phyloP scores from a whole-genome alignment of 2,888 invertebrate genomes.

The Blomia tropicalis region DNA sequence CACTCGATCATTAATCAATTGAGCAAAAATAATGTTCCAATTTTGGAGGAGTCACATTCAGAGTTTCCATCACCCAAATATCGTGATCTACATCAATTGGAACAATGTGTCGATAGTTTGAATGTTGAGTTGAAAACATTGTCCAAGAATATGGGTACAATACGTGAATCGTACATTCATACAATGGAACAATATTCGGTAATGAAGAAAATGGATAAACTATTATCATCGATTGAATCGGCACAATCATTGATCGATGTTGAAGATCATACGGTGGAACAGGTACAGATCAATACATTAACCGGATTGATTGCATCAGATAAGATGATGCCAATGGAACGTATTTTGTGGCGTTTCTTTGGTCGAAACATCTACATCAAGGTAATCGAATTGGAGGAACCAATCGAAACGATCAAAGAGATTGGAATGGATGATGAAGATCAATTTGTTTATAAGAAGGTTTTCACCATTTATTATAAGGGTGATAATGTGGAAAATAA shows the following conservation, averaged over 20 bases:
- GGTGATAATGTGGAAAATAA: conserved; percentile 33
- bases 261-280: background rate
- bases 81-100: conserved; percentile 94
- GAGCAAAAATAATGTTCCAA: conserved; percentile 84
- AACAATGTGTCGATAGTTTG: conserved; percentile 86
- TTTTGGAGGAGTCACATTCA: conserved; percentile 40
- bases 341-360: conserved; percentile 94
- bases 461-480: conserved; percentile 34
- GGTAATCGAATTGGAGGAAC: conserved; percentile 62
- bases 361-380: conserved; percentile 89
- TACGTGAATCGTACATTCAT: background rate
- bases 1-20: conserved; percentile 66
- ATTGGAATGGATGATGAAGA: conserved; percentile 27
- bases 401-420: conserved; percentile 25
- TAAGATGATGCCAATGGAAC: conserved; percentile 82
- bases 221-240: background rate
- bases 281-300: conserved; percentile 54
- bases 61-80: conserved; percentile 98
- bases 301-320: conserved; percentile 91
- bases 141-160: conserved; percentile 44
- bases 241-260: background rate
- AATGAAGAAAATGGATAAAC: background rate
- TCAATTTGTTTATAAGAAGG: conserved; percentile 31
- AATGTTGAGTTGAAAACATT: conserved; percentile 96
- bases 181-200: background rate